Conservation (phyloP, 2,797 vertebrate species). For the Odontamblyopus rebecca region DNA sequence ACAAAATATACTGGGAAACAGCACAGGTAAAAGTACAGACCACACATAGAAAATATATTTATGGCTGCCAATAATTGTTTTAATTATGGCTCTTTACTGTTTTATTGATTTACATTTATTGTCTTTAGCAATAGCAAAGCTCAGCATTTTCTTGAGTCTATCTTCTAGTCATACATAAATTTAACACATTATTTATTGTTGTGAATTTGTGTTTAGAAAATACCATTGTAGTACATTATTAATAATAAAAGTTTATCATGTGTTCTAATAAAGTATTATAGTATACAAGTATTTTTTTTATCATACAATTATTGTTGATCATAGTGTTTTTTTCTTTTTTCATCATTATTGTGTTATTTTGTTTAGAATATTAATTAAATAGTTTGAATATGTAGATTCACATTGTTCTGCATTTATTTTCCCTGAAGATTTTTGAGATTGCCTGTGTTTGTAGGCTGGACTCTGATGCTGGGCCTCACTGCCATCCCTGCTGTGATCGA, state of each 20-base stretch:
- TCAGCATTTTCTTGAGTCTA: neutral
- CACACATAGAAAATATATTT: neutral
- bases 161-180: neutral
- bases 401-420: too few relatives aligned
- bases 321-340: too few relatives aligned
- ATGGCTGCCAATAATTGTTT: neutral
- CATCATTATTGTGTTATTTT: too few relatives aligned
- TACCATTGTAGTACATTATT: too few relatives aligned
- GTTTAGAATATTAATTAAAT: too few relatives aligned
- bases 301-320: too few relatives aligned
- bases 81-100: too few relatives aligned
- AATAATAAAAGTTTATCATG: too few relatives aligned
- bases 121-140: neutral
- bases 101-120: slow-evolving; percentile 4
- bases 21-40: slow-evolving; percentile 67
- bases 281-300: too few relatives aligned
- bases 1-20: slow-evolving; percentile 79
- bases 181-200: neutral
- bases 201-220: too few relatives aligned
- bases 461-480: slow-evolving; percentile 86
- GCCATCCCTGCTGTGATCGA: slow-evolving; percentile 84
- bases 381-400: too few relatives aligned
- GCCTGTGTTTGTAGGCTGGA: slow-evolving; percentile 74
- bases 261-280: too few relatives aligned
- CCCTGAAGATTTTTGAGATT: neutral